phyloP scores from a whole-genome alignment of 2,113 vertebrate genomes.

The Chaetura pelagica region DNA sequence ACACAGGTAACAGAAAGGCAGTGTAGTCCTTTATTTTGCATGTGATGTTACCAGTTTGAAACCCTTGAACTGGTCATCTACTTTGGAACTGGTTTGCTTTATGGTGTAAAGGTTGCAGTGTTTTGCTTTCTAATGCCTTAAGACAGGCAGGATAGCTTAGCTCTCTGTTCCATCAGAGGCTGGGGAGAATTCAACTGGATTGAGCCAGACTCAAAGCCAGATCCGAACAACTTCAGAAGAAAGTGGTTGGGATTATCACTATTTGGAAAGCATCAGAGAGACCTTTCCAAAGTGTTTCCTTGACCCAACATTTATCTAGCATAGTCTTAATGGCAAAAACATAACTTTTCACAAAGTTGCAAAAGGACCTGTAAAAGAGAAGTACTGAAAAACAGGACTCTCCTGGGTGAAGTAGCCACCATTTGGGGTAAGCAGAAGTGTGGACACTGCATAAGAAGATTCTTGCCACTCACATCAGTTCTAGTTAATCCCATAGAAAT shows the following conservation, averaged over 20 bases:
- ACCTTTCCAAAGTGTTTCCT: neutral
- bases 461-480: neutral
- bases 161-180: neutral
- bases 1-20: neutral
- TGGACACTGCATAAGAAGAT: neutral
- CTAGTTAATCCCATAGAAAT: neutral
- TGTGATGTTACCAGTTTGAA: neutral
- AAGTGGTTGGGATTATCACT: neutral
- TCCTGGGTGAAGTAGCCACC: neutral
- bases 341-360: neutral
- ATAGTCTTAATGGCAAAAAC: neutral
- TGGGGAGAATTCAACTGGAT: neutral
- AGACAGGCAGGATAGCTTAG: neutral
- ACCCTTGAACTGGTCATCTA: neutral
- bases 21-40: neutral
- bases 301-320: neutral
- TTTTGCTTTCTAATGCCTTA: neutral
- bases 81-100: neutral
- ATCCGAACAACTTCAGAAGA: neutral
- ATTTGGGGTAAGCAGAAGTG: neutral
- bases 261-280: neutral
- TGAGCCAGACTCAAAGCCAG: neutral
- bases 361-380: neutral
- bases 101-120: neutral
- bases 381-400: neutral